Conservation (phyloP, 1,140 invertebrate genomes). For the Bombus waltoni region DNA sequence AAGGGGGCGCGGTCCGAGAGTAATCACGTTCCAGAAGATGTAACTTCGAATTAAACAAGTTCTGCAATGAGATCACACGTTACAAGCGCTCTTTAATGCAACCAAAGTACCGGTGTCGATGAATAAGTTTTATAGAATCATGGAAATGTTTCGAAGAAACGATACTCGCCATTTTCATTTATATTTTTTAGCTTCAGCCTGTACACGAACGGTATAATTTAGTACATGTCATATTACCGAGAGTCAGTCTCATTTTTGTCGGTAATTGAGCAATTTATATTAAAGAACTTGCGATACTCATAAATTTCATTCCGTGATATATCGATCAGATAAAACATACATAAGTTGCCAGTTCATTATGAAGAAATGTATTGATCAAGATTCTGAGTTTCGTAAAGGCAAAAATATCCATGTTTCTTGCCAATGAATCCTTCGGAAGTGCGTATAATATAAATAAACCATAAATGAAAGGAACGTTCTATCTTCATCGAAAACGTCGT, state of each 20-base stretch:
- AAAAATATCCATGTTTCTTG: neutral
- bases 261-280: neutral
- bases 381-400: neutral
- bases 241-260: neutral
- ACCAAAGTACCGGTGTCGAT: too few species aligned
- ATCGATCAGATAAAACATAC: neutral
- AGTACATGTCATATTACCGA: neutral
- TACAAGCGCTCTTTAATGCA: neutral
- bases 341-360: neutral
- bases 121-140: neutral
- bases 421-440: neutral
- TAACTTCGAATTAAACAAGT: conserved; percentile 6
- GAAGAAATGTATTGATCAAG: neutral
- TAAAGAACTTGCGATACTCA: neutral
- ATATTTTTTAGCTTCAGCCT: neutral
- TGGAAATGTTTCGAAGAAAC: neutral
- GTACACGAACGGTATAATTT: neutral
- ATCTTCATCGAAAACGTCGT: neutral
- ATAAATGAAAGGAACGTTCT: too few species aligned
- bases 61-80: conserved; percentile 38
- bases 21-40: conserved; percentile 4
- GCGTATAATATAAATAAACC: neutral
- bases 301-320: neutral
- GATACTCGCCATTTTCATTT: neutral
- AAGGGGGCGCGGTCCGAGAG: neutral